Evolutionary conservation across 2,797 vertebrate species (phyloP).

Genomic region (Decapterus maruadsi): DNA sequence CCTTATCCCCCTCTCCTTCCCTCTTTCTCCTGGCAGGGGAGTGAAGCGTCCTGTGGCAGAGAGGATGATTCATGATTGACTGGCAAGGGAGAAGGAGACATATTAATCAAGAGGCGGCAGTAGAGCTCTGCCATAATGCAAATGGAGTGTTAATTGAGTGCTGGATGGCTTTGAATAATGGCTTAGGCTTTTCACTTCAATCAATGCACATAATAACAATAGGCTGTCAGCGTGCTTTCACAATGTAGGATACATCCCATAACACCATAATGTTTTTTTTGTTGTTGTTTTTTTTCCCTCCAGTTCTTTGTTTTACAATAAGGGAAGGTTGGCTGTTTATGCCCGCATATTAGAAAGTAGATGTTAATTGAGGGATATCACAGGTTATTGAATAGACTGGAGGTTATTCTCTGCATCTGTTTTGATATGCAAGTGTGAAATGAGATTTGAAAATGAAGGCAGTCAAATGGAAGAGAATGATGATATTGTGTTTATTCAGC

Average conservation of each 20-base stretch:
- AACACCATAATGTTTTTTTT: slow-evolving; percentile 50
- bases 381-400: slow-evolving; percentile 43
- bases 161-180: slow-evolving; percentile 85
- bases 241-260: slow-evolving; percentile 62
- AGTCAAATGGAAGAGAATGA: slow-evolving; percentile 32
- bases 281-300: neutral
- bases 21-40: slow-evolving; percentile 28
- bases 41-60: slow-evolving; percentile 57
- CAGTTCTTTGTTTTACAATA: slow-evolving; percentile 56
- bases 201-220: slow-evolving; percentile 83
- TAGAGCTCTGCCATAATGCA: slow-evolving; percentile 81
- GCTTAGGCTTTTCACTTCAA: slow-evolving; percentile 76
- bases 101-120: slow-evolving; percentile 81
- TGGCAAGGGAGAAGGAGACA: slow-evolving; percentile 75
- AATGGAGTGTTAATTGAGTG: slow-evolving; percentile 86
- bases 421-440: slow-evolving; percentile 48
- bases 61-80: slow-evolving; percentile 85
- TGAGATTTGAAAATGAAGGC: slow-evolving; percentile 42
- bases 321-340: slow-evolving; percentile 41
- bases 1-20: neutral
- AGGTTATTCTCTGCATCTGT: slow-evolving; percentile 43
- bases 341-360: slow-evolving; percentile 34
- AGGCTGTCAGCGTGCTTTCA: slow-evolving; percentile 64
- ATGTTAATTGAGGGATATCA: slow-evolving; percentile 56
- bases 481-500: slow-evolving; percentile 45